Evolutionary conservation across 1,140 invertebrate genomes (phyloP), one percentile per base, ranked within the genome.

Genomic region (Eufriesea mexicana): DNA sequence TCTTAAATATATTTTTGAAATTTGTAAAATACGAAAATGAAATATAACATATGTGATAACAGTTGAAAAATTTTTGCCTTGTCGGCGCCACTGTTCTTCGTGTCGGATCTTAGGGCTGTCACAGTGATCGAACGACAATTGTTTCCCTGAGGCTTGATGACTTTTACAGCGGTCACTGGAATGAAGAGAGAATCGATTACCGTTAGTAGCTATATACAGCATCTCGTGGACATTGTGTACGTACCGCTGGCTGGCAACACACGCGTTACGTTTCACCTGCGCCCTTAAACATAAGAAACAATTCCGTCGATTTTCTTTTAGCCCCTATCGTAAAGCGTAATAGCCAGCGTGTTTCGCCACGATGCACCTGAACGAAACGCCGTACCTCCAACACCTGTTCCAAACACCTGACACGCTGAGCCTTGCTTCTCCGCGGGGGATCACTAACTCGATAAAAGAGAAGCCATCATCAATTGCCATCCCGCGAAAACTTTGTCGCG

Each of bases 331-430:
- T 76, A 72, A 84, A 80, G 42, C 16, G 47, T 82, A 75, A 79
- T 87, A 62, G 78, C 35, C 77, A 67, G 45, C 71, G 62, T 79
- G 57, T 70, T 87, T 86, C 76, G 66, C 59, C 23, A 72, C 28
- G 81, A 35, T 87, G 72, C 86, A 88, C 57, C 77, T 84, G 86
- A 84, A 81, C 49, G 61, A 71, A 55, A 70, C 81, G 45, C 23
- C n/a, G 47, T n/a, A 25, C 2, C 55, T 89, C 78, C 49, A 78
- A 71, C 88, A 90, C 86, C 88, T 90, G 89, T 86, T 86, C 68
- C 76, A 64, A 49, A 80, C 88, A 87, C 79, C 76, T 86, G 86
- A 88, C 86, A 45, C 71, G 81, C 85, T 62, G 54, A 59, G 78
- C 45, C 64, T 73, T 78, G 68, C 72, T 84, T 64, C 78, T 89